Evolutionary conservation across 2,797 vertebrate species (phyloP).

Genomic region (Urophycis tenuis): DNA sequence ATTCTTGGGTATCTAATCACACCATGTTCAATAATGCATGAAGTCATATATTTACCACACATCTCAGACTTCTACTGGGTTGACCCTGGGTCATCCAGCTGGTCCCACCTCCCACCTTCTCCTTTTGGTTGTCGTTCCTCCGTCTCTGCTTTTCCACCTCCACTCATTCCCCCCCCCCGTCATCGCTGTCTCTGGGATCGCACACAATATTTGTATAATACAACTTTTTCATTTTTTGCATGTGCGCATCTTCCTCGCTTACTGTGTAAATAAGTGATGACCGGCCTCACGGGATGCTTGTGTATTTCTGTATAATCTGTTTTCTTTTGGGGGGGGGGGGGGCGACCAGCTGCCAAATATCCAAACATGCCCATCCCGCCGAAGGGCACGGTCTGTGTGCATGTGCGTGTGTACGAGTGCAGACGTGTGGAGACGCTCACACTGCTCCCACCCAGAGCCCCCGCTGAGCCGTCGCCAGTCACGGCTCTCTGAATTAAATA

Average conservation of each 20-base stretch:
- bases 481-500: constrained; percentile 63
- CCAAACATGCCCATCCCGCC: background rate
- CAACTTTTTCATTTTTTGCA: no score
- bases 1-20: background rate
- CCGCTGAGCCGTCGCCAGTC: constrained; percentile 58
- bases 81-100: background rate
- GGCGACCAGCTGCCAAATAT: no score
- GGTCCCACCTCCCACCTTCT: background rate
- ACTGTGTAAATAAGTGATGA: background rate
- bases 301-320: background rate
- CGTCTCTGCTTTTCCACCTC: background rate
- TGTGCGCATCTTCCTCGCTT: no score
- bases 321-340: background rate
- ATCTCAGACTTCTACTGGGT: background rate
- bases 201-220: background rate
- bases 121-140: background rate
- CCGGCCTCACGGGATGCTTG: no score
- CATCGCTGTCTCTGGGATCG: background rate
- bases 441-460: constrained; percentile 33
- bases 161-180: background rate
- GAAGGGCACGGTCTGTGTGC: background rate
- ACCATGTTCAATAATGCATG: background rate
- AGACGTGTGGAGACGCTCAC: background rate
- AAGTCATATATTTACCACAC: background rate
- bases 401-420: background rate